phyloP scores from a whole-genome alignment of 2,113 vertebrate species.

The Lycaon pictus region DNA sequence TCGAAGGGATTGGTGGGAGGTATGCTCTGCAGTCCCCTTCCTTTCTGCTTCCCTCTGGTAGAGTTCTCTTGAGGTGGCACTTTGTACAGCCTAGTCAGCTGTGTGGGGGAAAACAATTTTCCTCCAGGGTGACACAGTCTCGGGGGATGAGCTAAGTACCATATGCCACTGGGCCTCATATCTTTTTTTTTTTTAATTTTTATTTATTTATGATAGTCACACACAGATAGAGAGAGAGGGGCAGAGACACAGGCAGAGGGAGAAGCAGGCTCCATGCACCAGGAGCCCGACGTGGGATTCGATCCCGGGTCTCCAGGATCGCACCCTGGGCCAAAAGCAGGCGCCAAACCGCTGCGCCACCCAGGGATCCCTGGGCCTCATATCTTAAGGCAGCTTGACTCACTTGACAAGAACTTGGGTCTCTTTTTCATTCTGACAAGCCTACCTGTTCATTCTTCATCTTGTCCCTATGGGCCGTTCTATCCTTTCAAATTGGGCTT shows the following conservation, averaged over 20 bases:
- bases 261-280: too few species aligned
- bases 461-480: background rate
- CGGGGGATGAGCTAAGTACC: background rate
- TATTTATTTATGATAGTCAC: too few species aligned
- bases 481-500: background rate
- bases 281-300: too few species aligned
- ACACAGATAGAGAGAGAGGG: too few species aligned
- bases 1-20: background rate
- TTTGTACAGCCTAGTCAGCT: background rate
- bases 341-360: too few species aligned
- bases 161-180: accelerated
- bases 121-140: background rate
- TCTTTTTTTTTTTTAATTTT: background rate
- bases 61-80: background rate
- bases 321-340: too few species aligned
- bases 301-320: too few species aligned
- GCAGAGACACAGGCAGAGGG: too few species aligned
- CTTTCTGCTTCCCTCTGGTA: background rate
- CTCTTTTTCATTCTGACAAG: background rate
- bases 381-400: background rate
- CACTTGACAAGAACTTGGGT: background rate
- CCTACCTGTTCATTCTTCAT: background rate
- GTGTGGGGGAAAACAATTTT: background rate
- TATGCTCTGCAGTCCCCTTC: background rate
- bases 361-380: background rate